Evolutionary conservation across 1,140 invertebrate species (phyloP), one percentile per base, ranked within the genome.

Genomic region (fruit fly (Drosophila melanogaster)): DNA sequence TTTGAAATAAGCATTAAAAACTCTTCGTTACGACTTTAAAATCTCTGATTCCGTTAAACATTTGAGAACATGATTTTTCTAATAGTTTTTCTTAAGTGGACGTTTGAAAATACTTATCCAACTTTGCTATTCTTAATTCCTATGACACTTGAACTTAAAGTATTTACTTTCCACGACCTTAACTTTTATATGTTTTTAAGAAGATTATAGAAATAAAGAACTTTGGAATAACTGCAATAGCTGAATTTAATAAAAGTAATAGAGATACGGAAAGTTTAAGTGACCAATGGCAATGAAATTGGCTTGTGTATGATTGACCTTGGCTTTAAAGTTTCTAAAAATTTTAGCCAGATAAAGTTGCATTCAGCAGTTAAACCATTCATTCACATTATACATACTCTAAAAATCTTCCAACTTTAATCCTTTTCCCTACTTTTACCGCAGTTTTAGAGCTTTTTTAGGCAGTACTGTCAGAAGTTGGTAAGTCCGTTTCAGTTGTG

Each of bases 401-500:
- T n/a, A 35, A n/a, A 15, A 38, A 14, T 38, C 17, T 19, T 38
- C 26, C 30, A 26, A 30, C 12, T 40, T 7, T 10, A 22, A 10
- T 12, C 5, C 17, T 46, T 15, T 24, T 17, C 2, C 30, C 17
- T 33, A 17, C 15, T 43, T 44, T 30, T 7, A 44, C 26, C 30
- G 37, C 56, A 14, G 44, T 30, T 26, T 12, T 19, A 19, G 30
- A 51, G 46, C 46, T 15, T 7, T 49, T 30, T 30, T 33, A 30
- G 47, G 47, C 47, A 50, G 47, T 50, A 15, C 26, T 33, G n/a
- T 50, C 24, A 50, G 47, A 50, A 33, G 47, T 50, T 30, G n/a
- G 47, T 33, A 33, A 50, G 8, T 50, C 26, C 43, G n/a, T 19
- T 58, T 49, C 54, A 81, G 51, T 41, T 72, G 35, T 74, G 81